Evolutionary conservation across 53 echinoderm and acorn worm genomes (phyloP).

Genomic region (Holothuria leucospilota): DNA sequence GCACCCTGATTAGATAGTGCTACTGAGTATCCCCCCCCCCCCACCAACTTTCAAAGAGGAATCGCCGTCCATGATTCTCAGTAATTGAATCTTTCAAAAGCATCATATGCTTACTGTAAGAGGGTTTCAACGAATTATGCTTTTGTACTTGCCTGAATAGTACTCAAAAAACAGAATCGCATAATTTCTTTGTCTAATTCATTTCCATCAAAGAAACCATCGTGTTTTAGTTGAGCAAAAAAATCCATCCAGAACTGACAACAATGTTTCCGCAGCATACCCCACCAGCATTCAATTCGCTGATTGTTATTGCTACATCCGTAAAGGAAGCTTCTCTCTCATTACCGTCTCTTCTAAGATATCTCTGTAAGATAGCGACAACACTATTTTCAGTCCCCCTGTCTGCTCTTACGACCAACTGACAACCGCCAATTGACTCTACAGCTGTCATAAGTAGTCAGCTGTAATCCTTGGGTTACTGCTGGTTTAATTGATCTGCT

Average conservation of each 20-base stretch:
- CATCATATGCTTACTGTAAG: too few relatives aligned
- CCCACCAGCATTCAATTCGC: constrained; percentile 74
- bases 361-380: constrained; percentile 36
- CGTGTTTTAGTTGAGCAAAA: constrained; percentile 34
- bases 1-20: too few relatives aligned
- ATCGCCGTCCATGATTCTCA: too few relatives aligned
- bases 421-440: constrained; percentile 32
- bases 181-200: constrained; percentile 54
- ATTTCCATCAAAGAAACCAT: constrained; percentile 53
- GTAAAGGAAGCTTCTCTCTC: constrained; percentile 29
- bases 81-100: too few relatives aligned
- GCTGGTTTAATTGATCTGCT: neutral
- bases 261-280: constrained; percentile 64
- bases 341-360: constrained; percentile 33
- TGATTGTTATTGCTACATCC: constrained; percentile 59
- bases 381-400: constrained; percentile 43
- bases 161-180: constrained; percentile 54
- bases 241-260: constrained; percentile 68
- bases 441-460: constrained; percentile 56
- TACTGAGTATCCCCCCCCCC: too few relatives aligned
- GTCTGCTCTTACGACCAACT: constrained; percentile 24
- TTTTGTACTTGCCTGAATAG: constrained; percentile 50
- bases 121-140: too few relatives aligned
- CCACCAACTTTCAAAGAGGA: too few relatives aligned
- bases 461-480: constrained; percentile 59